Conservation (phyloP, 2,113 vertebrate species). For the Eclectus roratus region DNA sequence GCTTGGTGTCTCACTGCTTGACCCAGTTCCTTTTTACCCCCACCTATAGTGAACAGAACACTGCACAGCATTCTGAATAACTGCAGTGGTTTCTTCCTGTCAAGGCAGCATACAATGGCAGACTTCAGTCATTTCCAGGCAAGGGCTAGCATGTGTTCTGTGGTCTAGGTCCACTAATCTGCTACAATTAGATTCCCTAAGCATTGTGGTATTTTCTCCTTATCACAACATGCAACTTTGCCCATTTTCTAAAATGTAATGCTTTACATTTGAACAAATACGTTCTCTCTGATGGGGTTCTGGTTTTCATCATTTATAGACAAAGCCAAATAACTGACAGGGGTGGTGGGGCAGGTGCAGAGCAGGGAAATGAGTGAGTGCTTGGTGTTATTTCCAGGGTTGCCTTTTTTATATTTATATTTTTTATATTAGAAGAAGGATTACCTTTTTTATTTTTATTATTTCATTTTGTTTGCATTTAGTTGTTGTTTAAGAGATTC, state of each 20-base stretch:
- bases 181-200: background rate
- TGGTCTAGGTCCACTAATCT: background rate
- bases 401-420: background rate
- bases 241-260: background rate
- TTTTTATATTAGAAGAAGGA: background rate
- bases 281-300: background rate
- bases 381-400: background rate
- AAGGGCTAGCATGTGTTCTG: background rate
- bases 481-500: background rate
- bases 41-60: background rate
- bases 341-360: too few species aligned
- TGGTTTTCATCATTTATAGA: background rate
- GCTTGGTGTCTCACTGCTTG: accelerated
- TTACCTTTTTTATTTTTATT: background rate
- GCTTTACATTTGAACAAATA: background rate
- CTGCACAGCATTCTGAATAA: background rate
- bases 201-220: background rate
- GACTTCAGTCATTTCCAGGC: background rate
- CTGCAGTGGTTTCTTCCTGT: background rate
- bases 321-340: background rate
- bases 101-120: background rate
- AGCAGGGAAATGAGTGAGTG: background rate
- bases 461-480: background rate
- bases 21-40: background rate
- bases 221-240: background rate